These are phyloP conservation scores for Sminthurinus aureus DNA, from an alignment of 2,888 invertebrate species.

Conservation along the genomic window DNA sequence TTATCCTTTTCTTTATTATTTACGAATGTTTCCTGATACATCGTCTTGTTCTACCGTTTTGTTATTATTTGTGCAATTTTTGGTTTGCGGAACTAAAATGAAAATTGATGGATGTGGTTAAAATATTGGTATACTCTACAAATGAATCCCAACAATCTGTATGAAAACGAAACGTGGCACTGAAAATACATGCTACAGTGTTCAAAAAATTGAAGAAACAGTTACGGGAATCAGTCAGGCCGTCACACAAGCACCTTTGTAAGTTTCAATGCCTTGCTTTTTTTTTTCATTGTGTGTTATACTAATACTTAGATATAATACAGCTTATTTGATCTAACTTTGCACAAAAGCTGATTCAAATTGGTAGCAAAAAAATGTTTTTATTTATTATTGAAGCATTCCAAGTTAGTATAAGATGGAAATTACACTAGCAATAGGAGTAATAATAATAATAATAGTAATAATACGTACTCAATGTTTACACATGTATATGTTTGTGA, in stretches of 20 bases:
- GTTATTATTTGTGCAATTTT: not conserved
- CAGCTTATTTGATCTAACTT: no score
- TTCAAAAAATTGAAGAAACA: constrained; percentile 60
- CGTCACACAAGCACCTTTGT: constrained; percentile 60
- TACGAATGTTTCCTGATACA: constrained; percentile 15
- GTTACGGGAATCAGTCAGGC: constrained; percentile 51
- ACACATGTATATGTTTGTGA: no score
- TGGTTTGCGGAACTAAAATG: constrained; percentile 19
- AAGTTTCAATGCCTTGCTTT: constrained; percentile 50
- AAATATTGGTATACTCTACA: not conserved
- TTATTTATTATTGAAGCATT: not conserved
- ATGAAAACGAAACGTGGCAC: not conserved
- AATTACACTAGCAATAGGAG: not conserved
- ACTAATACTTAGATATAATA: not conserved
- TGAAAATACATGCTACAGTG: constrained; percentile 42
- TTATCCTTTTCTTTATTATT: constrained; percentile 17
- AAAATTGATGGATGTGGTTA: constrained; percentile 19
- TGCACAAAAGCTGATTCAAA: no score
- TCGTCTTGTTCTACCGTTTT: not conserved
- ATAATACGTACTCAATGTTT: not conserved
- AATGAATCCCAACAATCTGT: not conserved
- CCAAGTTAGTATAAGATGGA: not conserved
- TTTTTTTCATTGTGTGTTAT: not conserved
- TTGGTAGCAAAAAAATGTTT: not conserved
- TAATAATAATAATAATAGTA: not conserved